Base-by-base conservation (phyloP, 2,113 vertebrate genomes). In the Trachemys scripta region DNA sequence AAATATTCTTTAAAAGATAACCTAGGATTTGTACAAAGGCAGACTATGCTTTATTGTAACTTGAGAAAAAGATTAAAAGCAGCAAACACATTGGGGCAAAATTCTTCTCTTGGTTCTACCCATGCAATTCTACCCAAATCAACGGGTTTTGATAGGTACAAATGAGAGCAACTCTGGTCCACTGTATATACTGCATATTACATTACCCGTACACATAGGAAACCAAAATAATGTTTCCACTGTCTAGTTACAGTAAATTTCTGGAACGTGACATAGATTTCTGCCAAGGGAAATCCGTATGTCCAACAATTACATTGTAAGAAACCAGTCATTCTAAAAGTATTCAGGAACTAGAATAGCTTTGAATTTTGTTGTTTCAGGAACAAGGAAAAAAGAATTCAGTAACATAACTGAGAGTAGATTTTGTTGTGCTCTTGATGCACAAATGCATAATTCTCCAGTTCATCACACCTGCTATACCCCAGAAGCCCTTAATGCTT, bases 281-380 rank as follows among this genome's bases (percentile, higher is more conserved):
- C 80, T 97, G 89, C 92, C 96, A 95, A 92, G 83, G 95, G 85
- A 97, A 97, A 95, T 91, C 81, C 1, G 0, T 78, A 1, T 4
- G 81, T 88, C 79, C 27, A 12, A 65, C 8, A 11, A 25, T 54
- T 83, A 38, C 25, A 83, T 29, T 82, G 1, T 5, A 8, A 54
- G 87, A 90, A 53, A 65, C 85, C 62, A 47, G 51, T 75, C 90
- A 4, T 1, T 0, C 35, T 45, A 88, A 72, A 80, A 95, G 42
- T 87, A 17, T 56, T 87, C 8, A 8, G 65, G 42, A 79, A 47
- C 50, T 82, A 10, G 84, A 92, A 91, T 27, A 38, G 3, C 78
- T 38, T 79, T 88, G 45, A 82, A 75, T 49, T 1, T 80, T 80
- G 20, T 9, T 78, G 29, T n/a, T 1, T 17, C 22, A 83, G 62